Evolutionary conservation across 2,113 vertebrate genomes (phyloP), one percentile per base, ranked within the genome.

Genomic region (Sylvietta virens): DNA sequence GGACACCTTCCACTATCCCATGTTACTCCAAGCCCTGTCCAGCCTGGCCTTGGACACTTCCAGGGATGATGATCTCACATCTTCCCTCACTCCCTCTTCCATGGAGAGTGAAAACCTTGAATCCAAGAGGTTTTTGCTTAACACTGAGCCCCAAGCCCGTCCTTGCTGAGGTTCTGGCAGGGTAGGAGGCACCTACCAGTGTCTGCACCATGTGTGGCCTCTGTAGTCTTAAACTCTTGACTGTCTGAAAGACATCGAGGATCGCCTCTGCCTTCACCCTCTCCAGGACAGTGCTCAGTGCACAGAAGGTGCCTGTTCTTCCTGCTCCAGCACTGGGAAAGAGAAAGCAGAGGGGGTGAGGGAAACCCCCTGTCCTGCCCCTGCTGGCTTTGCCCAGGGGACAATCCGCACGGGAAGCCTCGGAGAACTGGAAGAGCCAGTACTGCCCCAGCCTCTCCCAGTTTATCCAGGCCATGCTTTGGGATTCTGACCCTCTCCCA

Each of bases 181-280:
- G 67, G 70, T 78, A 85, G 65, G 45, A 85, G 70, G 19, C 12
- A 15, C 98, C 97, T 97, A 99, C 99, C 99, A 99, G 99, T 98
- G 99, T 99, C 99, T 99, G 99, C 98, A 99, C 99, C 99, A 99
- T 99, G 97, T 99, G 99, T 79, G 99, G 99, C 98, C 99, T 98
- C 98, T 99, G 99, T 94, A 99, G 98, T 96, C 99, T 98, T 88
- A 99, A 98, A 97, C 99, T 99, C 98, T 99, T 99, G 90, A 99
- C 99, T 0, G 99, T 99, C 98, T 99, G 99, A 98, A 99, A 99
- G 95, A 99, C 99, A 14, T 99, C 99, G 85, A 99, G 98, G 96
- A 99, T 99, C 23, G 99, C 99, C 96, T 99, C 99, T 2, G 99
- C 99, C 97, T 99, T 99, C 95, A 99, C 99, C 70, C 99, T 98